Conservation (phyloP, 2,888 invertebrate species). For the Brenthis ino region DNA sequence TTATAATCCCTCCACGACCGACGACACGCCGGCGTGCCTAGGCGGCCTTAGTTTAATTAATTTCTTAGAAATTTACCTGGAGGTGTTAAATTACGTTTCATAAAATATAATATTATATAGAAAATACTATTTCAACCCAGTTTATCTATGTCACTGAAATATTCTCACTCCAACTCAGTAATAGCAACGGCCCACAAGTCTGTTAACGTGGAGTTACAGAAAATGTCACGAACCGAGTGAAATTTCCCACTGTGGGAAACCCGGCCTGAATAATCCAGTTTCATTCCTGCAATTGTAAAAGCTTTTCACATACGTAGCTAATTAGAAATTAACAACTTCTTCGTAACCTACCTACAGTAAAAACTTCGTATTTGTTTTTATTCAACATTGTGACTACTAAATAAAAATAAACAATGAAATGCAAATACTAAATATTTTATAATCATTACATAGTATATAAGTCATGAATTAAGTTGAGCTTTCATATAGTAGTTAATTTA, state of each 20-base stretch:
- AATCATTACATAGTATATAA: too few species aligned
- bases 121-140: neutral
- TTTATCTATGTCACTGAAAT: conserved; percentile 8
- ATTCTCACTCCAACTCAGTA: conserved; percentile 3
- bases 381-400: too few species aligned
- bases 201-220: conserved; percentile 23
- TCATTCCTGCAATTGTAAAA: conserved; percentile 22
- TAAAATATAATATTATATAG: neutral
- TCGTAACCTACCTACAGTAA: neutral
- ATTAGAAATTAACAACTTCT: conserved; percentile 14
- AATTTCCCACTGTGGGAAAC: conserved; percentile 30
- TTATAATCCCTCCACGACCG: too few species aligned
- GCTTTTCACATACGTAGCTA: conserved; percentile 40
- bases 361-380: neutral
- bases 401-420: too few species aligned
- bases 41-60: too few species aligned
- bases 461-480: conserved; percentile 5
- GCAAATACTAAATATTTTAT: too few species aligned
- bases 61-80: too few species aligned
- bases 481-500: conserved; percentile 13
- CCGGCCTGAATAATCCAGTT: conserved; percentile 26
- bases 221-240: conserved; percentile 29
- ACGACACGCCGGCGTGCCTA: too few species aligned
- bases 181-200: conserved; percentile 13
- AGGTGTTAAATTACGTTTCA: neutral